A percentile compares a stretch with the other conserved stretches of the same genome.
phyloP scores from a whole-genome alignment of 2,888 invertebrate genomes.

The Aplocera efformata region DNA sequence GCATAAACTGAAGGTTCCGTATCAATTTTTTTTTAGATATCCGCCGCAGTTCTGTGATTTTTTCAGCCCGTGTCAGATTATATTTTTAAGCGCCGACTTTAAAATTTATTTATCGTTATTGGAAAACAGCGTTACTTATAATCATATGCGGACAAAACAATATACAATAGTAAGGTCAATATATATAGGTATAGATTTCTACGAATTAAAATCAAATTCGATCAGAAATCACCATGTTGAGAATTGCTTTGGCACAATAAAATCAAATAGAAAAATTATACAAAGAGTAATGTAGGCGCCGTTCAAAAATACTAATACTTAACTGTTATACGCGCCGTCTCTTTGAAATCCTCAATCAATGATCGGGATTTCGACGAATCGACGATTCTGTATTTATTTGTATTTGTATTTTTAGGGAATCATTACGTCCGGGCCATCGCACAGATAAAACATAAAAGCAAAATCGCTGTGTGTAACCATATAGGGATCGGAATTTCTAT shows the following conservation, averaged over 20 bases:
- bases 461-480: slow-evolving; percentile 12
- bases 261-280: not conserved
- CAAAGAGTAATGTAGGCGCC: not conserved
- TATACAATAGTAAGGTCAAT: too few species aligned
- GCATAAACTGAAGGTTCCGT: too few species aligned
- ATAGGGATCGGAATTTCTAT: slow-evolving; percentile 15
- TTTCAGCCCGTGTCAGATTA: too few species aligned
- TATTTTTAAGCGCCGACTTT: too few species aligned
- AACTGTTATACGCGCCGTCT: not conserved
- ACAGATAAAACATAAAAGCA: slow-evolving; percentile 6
- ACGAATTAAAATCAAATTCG: too few species aligned
- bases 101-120: too few species aligned
- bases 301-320: not conserved
- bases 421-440: not conserved
- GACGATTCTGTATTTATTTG: slow-evolving; percentile 2
- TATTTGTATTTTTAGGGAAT: slow-evolving; percentile 10
- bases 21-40: too few species aligned
- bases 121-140: too few species aligned
- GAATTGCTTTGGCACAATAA: not conserved
- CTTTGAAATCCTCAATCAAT: slow-evolving; percentile 18
- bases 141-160: too few species aligned
- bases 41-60: too few species aligned
- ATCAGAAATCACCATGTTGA: too few species aligned
- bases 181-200: too few species aligned
- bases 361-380: slow-evolving; percentile 12